Base-by-base conservation (phyloP, 2,113 vertebrate genomes). In the Pseudonaja textilis region DNA sequence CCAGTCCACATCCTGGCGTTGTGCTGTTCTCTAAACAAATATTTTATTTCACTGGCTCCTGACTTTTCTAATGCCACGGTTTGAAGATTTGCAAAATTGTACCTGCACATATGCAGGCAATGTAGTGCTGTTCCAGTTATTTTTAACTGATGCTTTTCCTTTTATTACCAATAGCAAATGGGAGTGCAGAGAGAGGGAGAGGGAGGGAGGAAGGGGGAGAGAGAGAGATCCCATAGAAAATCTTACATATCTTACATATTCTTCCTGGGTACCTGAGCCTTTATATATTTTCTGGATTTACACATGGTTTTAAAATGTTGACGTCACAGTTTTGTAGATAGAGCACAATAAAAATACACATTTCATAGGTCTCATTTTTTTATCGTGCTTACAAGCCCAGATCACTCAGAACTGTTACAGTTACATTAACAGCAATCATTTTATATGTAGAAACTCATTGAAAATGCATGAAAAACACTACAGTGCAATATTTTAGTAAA, bases 331-430 rank as follows among this genome's bases (percentile, higher is more conserved):
- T 42, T 88, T 88, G 50, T 10, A 11, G 50, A 34, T 23, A 20
- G 22, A 50, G 50, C 39, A 45, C 14, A 34, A 92, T 3, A 18
- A 93, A 96, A 95, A 93, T 94, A 85, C 90, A 93, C 95, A 91
- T 45, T 89, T 92, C 87, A 57, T 50, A 88, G 91, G 74, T 93
- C 52, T 94, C 91, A 91, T 93, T 93, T 95, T 55, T 95, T 95
- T 94, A 95, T 93, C 96, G 81, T 85, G 86, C 91, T 96, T 0
- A 0, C 25, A 92, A n/a, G 50, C 64, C 86, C 94, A 94, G 93
- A 69, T 93, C 95, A 91, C 96, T 95, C 95, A 95, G 93, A 95
- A 90, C 93, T 96, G 89, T 93, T 96, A 90, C 93, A 96, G 95
- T 94, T 91, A 74, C 90, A 86, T 45, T 88, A 93, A 92, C 91